Conservation (phyloP, 2,888 invertebrate genomes). For the Atherix ibis region DNA sequence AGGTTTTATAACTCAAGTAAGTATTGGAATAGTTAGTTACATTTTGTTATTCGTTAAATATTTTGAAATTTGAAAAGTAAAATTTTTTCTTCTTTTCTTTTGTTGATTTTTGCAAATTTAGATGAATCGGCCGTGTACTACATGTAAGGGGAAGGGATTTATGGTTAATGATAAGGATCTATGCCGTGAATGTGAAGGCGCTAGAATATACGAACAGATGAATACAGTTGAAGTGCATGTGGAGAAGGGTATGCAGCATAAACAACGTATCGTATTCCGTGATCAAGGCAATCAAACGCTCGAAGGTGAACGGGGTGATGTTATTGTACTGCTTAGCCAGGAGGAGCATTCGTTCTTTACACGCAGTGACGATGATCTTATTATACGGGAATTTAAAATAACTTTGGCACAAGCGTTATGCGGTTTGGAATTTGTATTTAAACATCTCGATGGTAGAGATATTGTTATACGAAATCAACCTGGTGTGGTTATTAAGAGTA, state of each 20-base stretch:
- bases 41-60: too few relatives aligned
- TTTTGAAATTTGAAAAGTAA: not conserved
- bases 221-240: slow-evolving; percentile 77
- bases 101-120: slow-evolving; percentile 11
- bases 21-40: slow-evolving; percentile 1
- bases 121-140: slow-evolving; percentile 34
- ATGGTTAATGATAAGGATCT: slow-evolving; percentile 65
- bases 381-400: slow-evolving; percentile 52
- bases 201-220: slow-evolving; percentile 65
- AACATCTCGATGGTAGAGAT: slow-evolving; percentile 78
- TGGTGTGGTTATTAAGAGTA: slow-evolving; percentile 73
- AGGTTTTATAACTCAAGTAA: slow-evolving; percentile 9
- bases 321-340: slow-evolving; percentile 71
- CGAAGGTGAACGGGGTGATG: slow-evolving; percentile 73
- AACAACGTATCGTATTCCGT: slow-evolving; percentile 69
- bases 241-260: slow-evolving; percentile 77
- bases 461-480: slow-evolving; percentile 60
- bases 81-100: not conserved
- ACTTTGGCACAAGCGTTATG: slow-evolving; percentile 79
- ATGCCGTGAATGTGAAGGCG: slow-evolving; percentile 68
- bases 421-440: slow-evolving; percentile 70
- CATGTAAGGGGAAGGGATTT: slow-evolving; percentile 54
- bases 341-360: slow-evolving; percentile 66
- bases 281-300: slow-evolving; percentile 87
- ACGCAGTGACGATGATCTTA: slow-evolving; percentile 57